Conservation (phyloP, 2,113 vertebrate genomes). For the Myxocyprinus asiaticus region DNA sequence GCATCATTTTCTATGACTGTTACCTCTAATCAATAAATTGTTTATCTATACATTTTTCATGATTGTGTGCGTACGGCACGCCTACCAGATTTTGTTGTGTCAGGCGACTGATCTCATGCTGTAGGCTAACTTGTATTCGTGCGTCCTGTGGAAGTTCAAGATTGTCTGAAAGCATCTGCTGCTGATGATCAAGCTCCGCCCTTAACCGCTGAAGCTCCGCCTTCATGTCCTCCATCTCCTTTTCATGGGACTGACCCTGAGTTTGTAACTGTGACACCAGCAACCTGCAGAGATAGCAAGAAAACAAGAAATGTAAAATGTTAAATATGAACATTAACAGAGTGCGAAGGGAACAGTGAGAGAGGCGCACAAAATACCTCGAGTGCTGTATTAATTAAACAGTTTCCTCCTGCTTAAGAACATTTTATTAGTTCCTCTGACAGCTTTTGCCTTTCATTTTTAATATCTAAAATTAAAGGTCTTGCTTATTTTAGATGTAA, state of each 20-base stretch:
- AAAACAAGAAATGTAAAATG: not conserved
- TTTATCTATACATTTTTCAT: too few relatives aligned
- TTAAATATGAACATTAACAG: not conserved
- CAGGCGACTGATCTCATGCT: constrained; percentile 92
- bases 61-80: constrained; percentile 47
- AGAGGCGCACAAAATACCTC: too few relatives aligned
- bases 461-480: too few relatives aligned
- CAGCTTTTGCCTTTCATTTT: too few relatives aligned
- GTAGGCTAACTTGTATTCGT: constrained; percentile 85
- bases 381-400: too few relatives aligned
- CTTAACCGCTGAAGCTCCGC: constrained; percentile 85
- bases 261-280: constrained; percentile 88
- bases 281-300: constrained; percentile 72
- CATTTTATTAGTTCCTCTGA: too few relatives aligned
- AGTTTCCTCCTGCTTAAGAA: too few relatives aligned
- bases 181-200: constrained; percentile 86
- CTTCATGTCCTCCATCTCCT: constrained; percentile 75
- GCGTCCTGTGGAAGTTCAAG: constrained; percentile 87
- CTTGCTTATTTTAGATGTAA: too few relatives aligned
- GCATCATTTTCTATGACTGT: too few relatives aligned
- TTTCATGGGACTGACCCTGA: constrained; percentile 79
- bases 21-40: too few relatives aligned
- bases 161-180: constrained; percentile 86
- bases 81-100: constrained; percentile 90
- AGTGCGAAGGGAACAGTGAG: not conserved